Base-by-base conservation (phyloP, 2,113 vertebrate species). In the Myxocyprinus asiaticus region DNA sequence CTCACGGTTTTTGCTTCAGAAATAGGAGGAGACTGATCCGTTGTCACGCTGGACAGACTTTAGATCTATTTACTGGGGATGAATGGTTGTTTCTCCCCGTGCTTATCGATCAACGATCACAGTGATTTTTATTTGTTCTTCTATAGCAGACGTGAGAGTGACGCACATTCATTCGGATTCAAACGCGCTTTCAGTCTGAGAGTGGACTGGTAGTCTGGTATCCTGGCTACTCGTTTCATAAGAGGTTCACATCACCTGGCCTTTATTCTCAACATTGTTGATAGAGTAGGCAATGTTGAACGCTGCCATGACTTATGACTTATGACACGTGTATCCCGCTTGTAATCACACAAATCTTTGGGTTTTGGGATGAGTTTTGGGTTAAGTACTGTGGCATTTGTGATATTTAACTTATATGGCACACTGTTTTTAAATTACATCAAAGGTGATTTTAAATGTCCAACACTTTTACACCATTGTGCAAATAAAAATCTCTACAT, bases 11-110 rank as follows among this genome's bases (percentile, higher is more conserved):
- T 42, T 50, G 4, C 15, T 50, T 74, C 45, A 42, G 55, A 62
- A 14, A 62, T 62, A 50, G 58, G 58, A 73, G 58, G 71, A 63
- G 58, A 63, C 15, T 62, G 71, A 74, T 62, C 56, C 62, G 58
- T 74, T 74, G 45, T 63, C 58, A 74, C n/a, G 56, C 56, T 63
- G 45, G 58, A 63, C 33, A 17, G 58, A 61, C 71, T 62, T 62
- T 43, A 48, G 7, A 74, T 62, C 45, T 22, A 50, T 74, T 74
- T 74, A 47, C 44, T 3, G 11, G 11, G 42, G 58, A 59, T 74
- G 44, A 62, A 45, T 63, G 56, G 71, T 50, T 61, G 17, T 62
- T n/a, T 14, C 45, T 50, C 4, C 55, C 8, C 22, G 7, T 63
- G 22, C 45, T n/a, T n/a, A 74, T 74, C 5, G 45, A 74, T 74